phyloP scores from a whole-genome alignment of 2,888 invertebrate genomes.

The Cyaniris semiargus region DNA sequence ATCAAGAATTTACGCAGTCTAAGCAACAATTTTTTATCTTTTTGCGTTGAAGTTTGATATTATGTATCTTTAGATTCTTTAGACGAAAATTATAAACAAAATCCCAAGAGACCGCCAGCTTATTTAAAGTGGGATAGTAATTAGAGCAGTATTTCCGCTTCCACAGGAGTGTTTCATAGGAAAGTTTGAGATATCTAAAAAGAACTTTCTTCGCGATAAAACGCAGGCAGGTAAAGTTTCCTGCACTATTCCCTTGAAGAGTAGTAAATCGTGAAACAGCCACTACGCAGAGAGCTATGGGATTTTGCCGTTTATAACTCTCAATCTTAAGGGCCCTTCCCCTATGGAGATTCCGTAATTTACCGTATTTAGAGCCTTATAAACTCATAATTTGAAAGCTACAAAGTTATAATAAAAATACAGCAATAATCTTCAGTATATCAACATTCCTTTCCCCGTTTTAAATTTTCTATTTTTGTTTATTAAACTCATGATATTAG shows the following conservation, averaged over 20 bases:
- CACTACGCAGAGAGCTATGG: not conserved
- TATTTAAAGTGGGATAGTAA: constrained; percentile 4
- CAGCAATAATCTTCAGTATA: too few relatives aligned
- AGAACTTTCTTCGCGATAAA: constrained; percentile 17
- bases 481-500: too few relatives aligned
- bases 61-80: not conserved
- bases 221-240: not conserved
- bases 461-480: too few relatives aligned
- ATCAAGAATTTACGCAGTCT: too few relatives aligned
- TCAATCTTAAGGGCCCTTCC: not conserved
- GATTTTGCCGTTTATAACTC: not conserved
- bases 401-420: too few relatives aligned
- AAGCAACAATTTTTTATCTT: not conserved
- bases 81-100: not conserved
- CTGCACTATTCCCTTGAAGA: constrained; percentile 12
- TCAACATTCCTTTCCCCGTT: too few relatives aligned
- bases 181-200: constrained; percentile 9
- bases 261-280: constrained; percentile 8
- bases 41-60: not conserved
- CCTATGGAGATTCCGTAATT: too few relatives aligned
- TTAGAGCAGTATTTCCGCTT: not conserved
- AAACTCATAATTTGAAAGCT: too few relatives aligned
- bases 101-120: not conserved
- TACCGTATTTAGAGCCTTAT: too few relatives aligned
- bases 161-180: not conserved